Conservation (phyloP, 2,797 vertebrate genomes). For the Brotula barbata region DNA sequence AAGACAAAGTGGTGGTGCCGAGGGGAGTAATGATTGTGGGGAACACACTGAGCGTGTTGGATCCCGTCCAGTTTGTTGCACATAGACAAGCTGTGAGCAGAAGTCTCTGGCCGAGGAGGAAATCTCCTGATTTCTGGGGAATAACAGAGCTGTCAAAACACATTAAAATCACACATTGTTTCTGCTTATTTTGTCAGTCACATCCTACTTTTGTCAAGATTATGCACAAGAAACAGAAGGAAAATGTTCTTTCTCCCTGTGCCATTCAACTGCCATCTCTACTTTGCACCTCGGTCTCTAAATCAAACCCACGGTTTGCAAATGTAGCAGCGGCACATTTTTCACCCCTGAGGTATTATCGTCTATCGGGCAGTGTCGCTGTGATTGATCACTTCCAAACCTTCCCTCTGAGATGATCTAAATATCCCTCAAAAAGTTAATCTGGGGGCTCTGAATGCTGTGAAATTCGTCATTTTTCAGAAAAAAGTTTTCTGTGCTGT, state of each 20-base stretch:
- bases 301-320: slow-evolving; percentile 6
- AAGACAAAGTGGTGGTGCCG: background rate
- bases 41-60: slow-evolving; percentile 4
- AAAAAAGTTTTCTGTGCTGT: slow-evolving; percentile 19
- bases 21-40: slow-evolving; percentile 10
- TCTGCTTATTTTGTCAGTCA: slow-evolving; percentile 18
- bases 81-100: slow-evolving; percentile 11
- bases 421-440: slow-evolving; percentile 43
- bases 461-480: slow-evolving; percentile 21
- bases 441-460: slow-evolving; percentile 12
- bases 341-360: slow-evolving; percentile 46
- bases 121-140: slow-evolving; percentile 18
- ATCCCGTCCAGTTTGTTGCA: slow-evolving; percentile 19
- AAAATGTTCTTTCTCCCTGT: slow-evolving; percentile 13
- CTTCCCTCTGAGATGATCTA: slow-evolving; percentile 34
- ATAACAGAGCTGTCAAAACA: slow-evolving; percentile 35
- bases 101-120: slow-evolving; percentile 6
- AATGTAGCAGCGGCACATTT: slow-evolving; percentile 26
- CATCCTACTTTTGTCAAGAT: slow-evolving; percentile 9
- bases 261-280: slow-evolving; percentile 4
- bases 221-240: slow-evolving; percentile 23
- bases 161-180: slow-evolving; percentile 28
- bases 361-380: slow-evolving; percentile 32
- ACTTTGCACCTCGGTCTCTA: background rate
- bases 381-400: slow-evolving; percentile 59